Evolutionary conservation across 53 echinoderm and acorn worm genomes (phyloP), one percentile per base, ranked within the genome.

Genomic region (Crossaster papposus): DNA sequence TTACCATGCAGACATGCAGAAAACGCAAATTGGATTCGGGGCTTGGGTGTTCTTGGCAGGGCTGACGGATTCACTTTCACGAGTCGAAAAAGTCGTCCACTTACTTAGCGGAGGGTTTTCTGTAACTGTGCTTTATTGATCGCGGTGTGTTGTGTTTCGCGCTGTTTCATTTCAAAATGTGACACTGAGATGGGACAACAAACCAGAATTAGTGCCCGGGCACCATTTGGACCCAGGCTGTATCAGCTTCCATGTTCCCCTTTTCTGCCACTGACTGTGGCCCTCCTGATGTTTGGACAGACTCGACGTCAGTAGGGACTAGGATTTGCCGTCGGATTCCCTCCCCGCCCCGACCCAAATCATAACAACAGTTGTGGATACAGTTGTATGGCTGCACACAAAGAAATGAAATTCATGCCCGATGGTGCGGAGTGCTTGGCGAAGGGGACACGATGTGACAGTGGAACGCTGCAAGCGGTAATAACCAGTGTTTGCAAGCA

Each of bases 301-400:
- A 75, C 85, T 54, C 85, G 31, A 73, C 72, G 85, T 85, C 85
- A 85, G 85, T 71, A 51, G 85, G 85, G 85, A 85, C 85, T 72
- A n/a, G 85, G 83, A 83, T 74, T 79, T 83, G 83, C 83, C 83
- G 75, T 82, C 77, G 90, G 83, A 90, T 82, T 74, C 83, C 75
- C 81, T 63, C 50, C 75, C 58, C 64, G 83, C 76, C 82, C 83
- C 77, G 90, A 75, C 74, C 54, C 77, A 90, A 90, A 90, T 90
- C 90, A 90, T 83, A 90, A 90, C 90, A 90, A 90, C 89, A 38
- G 74, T 83, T 90, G 90, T 90, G 83, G 90, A 90, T 90, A 90
- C 90, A 90, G 90, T 90, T 90, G 90, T 90, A 83, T 72, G 90
- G 83, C 75, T 83, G 85, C 85, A 85, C 52, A 85, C 85, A 85